Conservation (phyloP, 2,888 invertebrate species). For the Eupithecia insigniata region DNA sequence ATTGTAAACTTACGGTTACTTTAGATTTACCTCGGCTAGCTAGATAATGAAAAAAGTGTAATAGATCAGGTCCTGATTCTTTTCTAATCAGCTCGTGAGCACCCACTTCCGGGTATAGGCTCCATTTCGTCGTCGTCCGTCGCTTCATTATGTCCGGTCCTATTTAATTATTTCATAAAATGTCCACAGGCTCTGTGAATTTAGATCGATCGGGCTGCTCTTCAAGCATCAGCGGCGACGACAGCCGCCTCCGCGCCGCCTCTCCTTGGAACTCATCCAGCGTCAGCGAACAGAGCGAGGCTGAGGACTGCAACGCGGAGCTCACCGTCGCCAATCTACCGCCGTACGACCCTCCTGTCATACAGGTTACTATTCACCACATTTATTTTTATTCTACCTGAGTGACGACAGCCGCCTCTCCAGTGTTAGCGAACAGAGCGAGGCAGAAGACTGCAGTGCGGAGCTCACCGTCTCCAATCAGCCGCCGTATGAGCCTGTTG, state of each 20-base stretch:
- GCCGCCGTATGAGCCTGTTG: slow-evolving; percentile 67
- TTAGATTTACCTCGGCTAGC: no score
- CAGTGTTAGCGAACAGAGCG: no score
- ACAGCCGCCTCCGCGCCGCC: slow-evolving; percentile 64
- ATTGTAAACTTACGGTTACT: no score
- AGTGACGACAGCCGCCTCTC: no score
- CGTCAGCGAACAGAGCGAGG: slow-evolving; percentile 75
- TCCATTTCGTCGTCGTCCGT: no score
- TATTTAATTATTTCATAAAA: no score
- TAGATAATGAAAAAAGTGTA: no score
- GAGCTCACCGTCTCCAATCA: slow-evolving; percentile 65
- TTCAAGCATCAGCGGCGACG: slow-evolving; percentile 75
- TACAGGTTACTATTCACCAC: slow-evolving; percentile 58
- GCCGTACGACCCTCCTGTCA: slow-evolving; percentile 63
- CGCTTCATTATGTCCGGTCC: no score
- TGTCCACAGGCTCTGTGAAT: slow-evolving; percentile 63
- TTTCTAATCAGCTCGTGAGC: not conserved
- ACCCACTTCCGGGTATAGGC: not conserved
- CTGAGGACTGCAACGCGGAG: slow-evolving; percentile 67
- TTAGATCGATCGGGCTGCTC: slow-evolving; percentile 76
- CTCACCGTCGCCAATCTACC: slow-evolving; percentile 77
- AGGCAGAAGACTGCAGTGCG: no score
- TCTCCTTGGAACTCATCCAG: slow-evolving; percentile 81
- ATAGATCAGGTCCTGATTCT: not conserved
- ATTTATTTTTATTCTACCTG: no score